phyloP scores from a whole-genome alignment of 2,113 vertebrate genomes.

The Bubo scandiacus region DNA sequence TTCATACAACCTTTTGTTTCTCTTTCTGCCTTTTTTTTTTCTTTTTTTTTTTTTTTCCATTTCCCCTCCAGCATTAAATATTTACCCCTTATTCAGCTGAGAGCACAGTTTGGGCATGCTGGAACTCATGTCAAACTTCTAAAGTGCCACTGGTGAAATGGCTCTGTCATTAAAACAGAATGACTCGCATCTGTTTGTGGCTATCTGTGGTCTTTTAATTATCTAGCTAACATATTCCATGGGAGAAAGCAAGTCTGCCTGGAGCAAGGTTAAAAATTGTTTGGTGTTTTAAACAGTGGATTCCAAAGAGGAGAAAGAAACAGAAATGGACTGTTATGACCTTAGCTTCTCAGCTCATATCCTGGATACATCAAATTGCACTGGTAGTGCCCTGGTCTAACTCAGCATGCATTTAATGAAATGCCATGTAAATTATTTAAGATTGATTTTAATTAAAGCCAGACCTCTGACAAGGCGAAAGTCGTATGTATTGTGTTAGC shows the following conservation, averaged over 20 bases:
- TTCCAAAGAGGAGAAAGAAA: background rate
- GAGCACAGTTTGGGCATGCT: background rate
- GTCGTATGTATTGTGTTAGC: background rate
- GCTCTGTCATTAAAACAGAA: background rate
- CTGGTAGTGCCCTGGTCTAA: background rate
- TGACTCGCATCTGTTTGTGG: constrained; percentile 13
- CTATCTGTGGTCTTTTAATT: constrained; percentile 34
- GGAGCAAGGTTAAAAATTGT: constrained; percentile 5
- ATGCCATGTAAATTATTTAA: constrained; percentile 22
- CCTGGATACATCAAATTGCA: background rate
- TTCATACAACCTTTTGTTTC: background rate
- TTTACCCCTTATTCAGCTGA: background rate
- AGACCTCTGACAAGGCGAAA: background rate
- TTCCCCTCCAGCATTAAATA: background rate
- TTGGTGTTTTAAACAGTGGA: background rate
- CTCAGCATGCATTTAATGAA: constrained; percentile 7
- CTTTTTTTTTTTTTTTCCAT: background rate
- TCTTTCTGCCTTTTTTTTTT: background rate
- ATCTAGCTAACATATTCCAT: background rate
- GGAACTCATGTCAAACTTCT: background rate
- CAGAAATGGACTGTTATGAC: background rate
- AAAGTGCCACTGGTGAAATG: background rate
- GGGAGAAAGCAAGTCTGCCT: background rate
- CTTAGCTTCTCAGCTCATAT: background rate
- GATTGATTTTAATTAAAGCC: constrained; percentile 45